These are phyloP conservation scores for Philantomba maxwellii DNA, from an alignment of 2,113 vertebrate species.

Conservation along the genomic window DNA sequence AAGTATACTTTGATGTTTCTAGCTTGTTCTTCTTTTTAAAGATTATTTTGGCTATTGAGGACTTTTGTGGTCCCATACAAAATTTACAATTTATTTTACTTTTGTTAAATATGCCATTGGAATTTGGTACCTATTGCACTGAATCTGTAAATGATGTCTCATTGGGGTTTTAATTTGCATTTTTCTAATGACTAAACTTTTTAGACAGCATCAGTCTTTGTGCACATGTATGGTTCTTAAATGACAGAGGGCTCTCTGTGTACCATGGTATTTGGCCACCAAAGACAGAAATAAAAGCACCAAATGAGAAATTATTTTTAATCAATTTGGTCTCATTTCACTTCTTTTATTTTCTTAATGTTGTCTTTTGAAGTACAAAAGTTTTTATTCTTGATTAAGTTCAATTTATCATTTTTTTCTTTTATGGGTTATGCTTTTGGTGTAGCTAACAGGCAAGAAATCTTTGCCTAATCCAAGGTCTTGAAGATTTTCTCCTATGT, in stretches of 20 bases:
- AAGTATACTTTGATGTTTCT: not conserved
- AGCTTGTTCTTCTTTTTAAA: not conserved
- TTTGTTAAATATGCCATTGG: not conserved
- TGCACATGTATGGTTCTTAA: not conserved
- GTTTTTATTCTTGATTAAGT: conserved; percentile 10
- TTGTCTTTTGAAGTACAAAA: not conserved
- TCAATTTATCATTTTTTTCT: not conserved
- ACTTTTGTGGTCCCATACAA: not conserved
- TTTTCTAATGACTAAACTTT: not conserved
- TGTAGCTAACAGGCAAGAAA: not conserved
- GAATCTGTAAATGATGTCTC: not conserved
- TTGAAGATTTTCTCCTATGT: not conserved
- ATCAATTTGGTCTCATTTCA: not conserved
- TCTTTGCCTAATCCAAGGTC: not conserved
- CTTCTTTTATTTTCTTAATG: not conserved
- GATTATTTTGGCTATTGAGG: not conserved
- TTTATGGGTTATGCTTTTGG: not conserved
- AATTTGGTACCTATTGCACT: not conserved
- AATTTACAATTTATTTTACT: not conserved
- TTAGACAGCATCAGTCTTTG: not conserved
- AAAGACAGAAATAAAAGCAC: not conserved
- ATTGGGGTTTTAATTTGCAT: not conserved
- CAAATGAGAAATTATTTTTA: not conserved
- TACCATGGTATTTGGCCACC: not conserved
- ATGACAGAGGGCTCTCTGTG: not conserved